Conservation (phyloP, 2,113 vertebrate species). For the Romanogobio albipinnatus region DNA sequence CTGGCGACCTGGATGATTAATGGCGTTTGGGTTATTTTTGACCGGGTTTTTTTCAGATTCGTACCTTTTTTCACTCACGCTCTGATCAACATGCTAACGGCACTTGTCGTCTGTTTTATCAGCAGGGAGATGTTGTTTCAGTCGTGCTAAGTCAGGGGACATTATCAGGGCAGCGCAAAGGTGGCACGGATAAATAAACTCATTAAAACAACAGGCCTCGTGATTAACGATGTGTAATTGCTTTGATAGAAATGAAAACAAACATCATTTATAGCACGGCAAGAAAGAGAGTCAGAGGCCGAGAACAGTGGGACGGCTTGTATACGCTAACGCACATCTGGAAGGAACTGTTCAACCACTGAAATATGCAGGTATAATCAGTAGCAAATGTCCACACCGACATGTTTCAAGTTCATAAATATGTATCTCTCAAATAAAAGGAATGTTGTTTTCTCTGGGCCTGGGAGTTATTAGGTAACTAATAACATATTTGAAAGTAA, state of each 20-base stretch:
- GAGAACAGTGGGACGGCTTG: neutral
- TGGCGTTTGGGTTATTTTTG: slow-evolving; percentile 65
- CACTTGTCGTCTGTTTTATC: slow-evolving; percentile 65
- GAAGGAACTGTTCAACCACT: slow-evolving; percentile 58
- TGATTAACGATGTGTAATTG: slow-evolving; percentile 48
- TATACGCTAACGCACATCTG: slow-evolving; percentile 65
- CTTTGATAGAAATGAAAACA: slow-evolving; percentile 34
- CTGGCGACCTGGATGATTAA: slow-evolving; percentile 73
- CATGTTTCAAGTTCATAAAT: slow-evolving; percentile 69
- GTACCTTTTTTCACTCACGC: slow-evolving; percentile 3
- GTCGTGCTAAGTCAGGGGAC: slow-evolving; percentile 43
- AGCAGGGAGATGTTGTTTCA: slow-evolving; percentile 45
- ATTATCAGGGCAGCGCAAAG: slow-evolving; percentile 50
- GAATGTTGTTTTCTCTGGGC: slow-evolving; percentile 41
- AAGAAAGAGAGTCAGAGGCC: slow-evolving; percentile 4
- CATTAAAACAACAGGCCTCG: slow-evolving; percentile 52
- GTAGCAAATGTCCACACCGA: slow-evolving; percentile 66
- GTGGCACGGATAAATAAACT: slow-evolving; percentile 59
- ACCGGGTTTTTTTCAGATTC: slow-evolving; percentile 48
- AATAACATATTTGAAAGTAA: slow-evolving; percentile 66
- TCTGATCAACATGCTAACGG: slow-evolving; percentile 71
- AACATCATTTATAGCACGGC: slow-evolving; percentile 45
- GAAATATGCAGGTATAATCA: slow-evolving; percentile 64
- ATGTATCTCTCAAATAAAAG: slow-evolving; percentile 63
- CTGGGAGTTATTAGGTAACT: slow-evolving; percentile 60